phyloP scores from a whole-genome alignment of 2,888 invertebrate genomes.

The Selenia dentaria region DNA sequence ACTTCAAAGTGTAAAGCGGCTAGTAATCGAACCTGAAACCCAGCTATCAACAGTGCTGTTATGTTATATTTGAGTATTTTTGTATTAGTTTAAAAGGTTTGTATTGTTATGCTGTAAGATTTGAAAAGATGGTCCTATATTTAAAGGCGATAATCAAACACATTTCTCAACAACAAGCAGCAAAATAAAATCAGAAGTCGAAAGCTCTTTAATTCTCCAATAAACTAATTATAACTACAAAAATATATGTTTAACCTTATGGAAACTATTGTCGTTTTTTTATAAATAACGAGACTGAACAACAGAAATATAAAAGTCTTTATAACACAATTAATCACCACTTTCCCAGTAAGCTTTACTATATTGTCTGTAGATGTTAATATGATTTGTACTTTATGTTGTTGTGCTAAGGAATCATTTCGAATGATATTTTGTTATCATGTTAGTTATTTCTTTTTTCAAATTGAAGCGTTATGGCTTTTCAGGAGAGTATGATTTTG shows the following conservation, averaged over 20 bases:
- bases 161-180: too few species aligned
- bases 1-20: too few species aligned
- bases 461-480: not conserved
- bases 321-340: slow-evolving; percentile 81
- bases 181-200: not conserved
- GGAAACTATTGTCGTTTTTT: slow-evolving; percentile 59
- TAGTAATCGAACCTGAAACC: too few species aligned
- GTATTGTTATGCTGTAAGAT: too few species aligned
- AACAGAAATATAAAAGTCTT: slow-evolving; percentile 77
- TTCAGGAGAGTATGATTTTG: not conserved
- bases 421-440: slow-evolving; percentile 29
- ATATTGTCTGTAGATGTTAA: slow-evolving; percentile 34
- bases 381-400: slow-evolving; percentile 36
- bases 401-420: slow-evolving; percentile 38
- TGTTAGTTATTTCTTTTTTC: slow-evolving; percentile 47
- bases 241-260: slow-evolving; percentile 48
- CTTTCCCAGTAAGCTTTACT: slow-evolving; percentile 55
- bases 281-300: slow-evolving; percentile 67
- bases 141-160: too few species aligned
- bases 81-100: too few species aligned
- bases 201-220: slow-evolving; percentile 15
- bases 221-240: slow-evolving; percentile 35
- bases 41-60: too few species aligned
- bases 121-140: too few species aligned
- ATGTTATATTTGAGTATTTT: too few species aligned